Base-by-base conservation (phyloP, 2,113 vertebrate genomes). In the Coracopsis vasa region DNA sequence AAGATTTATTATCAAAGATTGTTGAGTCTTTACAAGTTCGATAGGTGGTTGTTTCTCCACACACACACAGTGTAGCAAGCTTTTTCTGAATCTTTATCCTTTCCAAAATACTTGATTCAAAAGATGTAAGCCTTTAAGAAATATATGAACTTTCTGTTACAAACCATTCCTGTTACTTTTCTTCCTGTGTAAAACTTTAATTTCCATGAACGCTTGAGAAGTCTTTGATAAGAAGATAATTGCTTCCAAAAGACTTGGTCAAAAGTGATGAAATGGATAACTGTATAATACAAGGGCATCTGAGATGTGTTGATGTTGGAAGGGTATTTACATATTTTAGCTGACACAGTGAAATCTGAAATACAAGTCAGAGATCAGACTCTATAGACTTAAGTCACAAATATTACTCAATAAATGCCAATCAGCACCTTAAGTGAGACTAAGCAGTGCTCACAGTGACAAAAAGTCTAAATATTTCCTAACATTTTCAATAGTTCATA, bases 1-100 rank as follows among this genome's bases (percentile, higher is more conserved):
- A 94, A 95, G 87, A 95, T 92, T 95, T 97, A 96, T 97, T 95
- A 92, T 51, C 74, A 33, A 94, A 92, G 37, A 35, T 62, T 67
- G 51, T 33, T 92, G 83, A 75, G n/a, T 72, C 58, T 94, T 97
- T 95, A 47, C 70, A 82, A 51, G 45, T 88, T 71, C 96, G 51
- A 64, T 60, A 79, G 50, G 18, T 19, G 33, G 20, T 48, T 45
- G 35, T 31, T 20, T 28, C 13, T 6, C 11, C n/a, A 23, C 54
- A 21, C 54, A 29, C 28, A n/a, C 13, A n/a, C 72, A 41, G 13
- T 4, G 7, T 58, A 73, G 70, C 20, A 73, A 80, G 14, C 4
- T 41, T 91, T 87, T 90, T 47, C 1, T 37, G 44, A 80, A 77
- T 45, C 7, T 80, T 41, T 69, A 4, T 82, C 15, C 6, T 88